A percentile compares a stretch with the other conserved stretches of the same genome.
These are phyloP conservation scores for Orius laevigatus DNA, from an alignment of 1,140 invertebrate species.

Conservation along the genomic window DNA sequence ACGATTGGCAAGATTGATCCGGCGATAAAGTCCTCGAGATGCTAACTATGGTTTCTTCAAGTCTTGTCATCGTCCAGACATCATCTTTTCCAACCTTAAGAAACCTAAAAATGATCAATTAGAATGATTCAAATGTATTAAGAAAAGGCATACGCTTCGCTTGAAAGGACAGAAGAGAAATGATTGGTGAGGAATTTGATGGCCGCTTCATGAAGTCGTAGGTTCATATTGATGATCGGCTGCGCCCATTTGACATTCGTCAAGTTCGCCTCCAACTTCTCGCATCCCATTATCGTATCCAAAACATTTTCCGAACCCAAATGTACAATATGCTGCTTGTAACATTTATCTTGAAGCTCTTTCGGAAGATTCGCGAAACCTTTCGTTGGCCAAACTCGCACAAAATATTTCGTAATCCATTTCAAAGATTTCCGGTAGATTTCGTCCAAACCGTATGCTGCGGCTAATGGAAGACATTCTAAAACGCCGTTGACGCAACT, in stretches of 20 bases:
- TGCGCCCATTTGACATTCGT: conserved; percentile 56
- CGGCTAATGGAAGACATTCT: conserved; percentile 64
- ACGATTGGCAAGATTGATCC: conserved; percentile 53
- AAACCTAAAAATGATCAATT: conserved; percentile 29
- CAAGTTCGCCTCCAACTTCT: conserved; percentile 46
- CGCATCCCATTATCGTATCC: conserved; percentile 49
- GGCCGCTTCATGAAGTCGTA: conserved; percentile 46
- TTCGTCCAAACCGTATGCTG: conserved; percentile 72
- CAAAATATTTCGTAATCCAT: conserved; percentile 73
- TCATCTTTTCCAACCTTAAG: conserved; percentile 43
- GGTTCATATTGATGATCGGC: conserved; percentile 43
- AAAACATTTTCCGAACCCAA: conserved; percentile 46
- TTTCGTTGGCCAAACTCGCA: conserved; percentile 71
- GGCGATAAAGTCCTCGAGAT: conserved; percentile 43
- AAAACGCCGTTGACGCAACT: conserved; percentile 58
- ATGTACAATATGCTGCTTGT: conserved; percentile 60
- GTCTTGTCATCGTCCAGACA: conserved; percentile 44
- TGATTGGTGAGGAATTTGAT: conserved; percentile 46
- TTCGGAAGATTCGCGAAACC: conserved; percentile 63
- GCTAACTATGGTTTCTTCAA: conserved; percentile 46
- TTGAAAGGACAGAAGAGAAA: conserved; percentile 42
- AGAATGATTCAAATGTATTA: neutral
- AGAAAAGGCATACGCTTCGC: conserved; percentile 28
- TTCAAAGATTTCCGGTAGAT: conserved; percentile 64
- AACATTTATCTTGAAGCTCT: conserved; percentile 65